Evolutionary conservation across 2,113 vertebrate species (phyloP).

Genomic region (Crocuta crocuta): DNA sequence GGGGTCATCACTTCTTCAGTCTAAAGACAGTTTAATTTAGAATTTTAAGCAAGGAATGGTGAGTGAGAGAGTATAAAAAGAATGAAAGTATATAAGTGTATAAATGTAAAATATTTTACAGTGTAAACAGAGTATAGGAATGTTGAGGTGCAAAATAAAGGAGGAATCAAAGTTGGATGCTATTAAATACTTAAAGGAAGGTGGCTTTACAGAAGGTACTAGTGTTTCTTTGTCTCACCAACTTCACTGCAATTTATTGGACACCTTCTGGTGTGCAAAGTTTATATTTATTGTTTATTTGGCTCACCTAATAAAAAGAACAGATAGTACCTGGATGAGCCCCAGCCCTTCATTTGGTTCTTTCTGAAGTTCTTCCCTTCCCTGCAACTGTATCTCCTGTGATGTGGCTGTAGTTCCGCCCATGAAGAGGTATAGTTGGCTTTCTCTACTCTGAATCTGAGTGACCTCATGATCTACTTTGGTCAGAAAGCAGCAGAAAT

Average conservation of each 20-base stretch:
- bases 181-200: neutral
- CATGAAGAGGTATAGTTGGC: neutral
- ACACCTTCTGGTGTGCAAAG: neutral
- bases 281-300: slow-evolving; percentile 13
- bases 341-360: neutral
- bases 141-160: neutral
- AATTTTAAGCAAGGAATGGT: neutral
- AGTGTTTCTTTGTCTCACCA: neutral
- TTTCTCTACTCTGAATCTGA: neutral
- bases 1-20: neutral
- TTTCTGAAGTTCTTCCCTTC: neutral
- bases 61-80: neutral
- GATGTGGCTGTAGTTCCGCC: neutral
- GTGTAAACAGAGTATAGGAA: neutral
- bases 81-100: neutral
- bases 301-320: neutral
- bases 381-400: too few species aligned
- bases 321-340: neutral
- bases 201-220: neutral
- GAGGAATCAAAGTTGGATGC: neutral
- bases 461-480: neutral
- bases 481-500: neutral
- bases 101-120: neutral
- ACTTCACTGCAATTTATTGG: neutral
- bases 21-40: neutral